These are phyloP conservation scores for Dione juno DNA, from an alignment of 2,888 invertebrate species.

Conservation along the genomic window DNA sequence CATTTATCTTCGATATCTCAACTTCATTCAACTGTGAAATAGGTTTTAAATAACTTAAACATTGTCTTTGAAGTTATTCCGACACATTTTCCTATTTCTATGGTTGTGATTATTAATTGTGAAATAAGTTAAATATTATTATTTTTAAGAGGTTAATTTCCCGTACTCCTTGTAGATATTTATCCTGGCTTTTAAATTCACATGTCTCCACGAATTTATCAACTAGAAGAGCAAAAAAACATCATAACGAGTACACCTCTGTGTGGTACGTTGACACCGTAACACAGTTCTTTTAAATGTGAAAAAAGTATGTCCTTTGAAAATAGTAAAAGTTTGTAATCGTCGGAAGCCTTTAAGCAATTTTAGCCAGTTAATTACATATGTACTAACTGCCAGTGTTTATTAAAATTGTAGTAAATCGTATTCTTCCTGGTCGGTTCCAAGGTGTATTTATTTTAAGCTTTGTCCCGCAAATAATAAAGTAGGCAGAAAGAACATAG, in stretches of 20 bases:
- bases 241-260: not conserved
- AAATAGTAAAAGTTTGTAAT: not conserved
- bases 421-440: not conserved
- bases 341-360: not conserved
- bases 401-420: not conserved
- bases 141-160: no score
- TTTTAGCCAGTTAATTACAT: not conserved
- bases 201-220: not conserved
- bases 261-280: constrained; percentile 3
- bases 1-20: constrained; percentile 39
- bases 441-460: not conserved
- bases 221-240: constrained; percentile 2
- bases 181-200: not conserved
- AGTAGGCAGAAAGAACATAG: no score
- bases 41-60: constrained; percentile 40
- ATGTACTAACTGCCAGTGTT: not conserved
- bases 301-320: constrained; percentile 5
- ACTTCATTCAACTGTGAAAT: constrained; percentile 37
- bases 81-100: constrained; percentile 8
- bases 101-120: not conserved
- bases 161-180: no score
- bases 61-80: constrained; percentile 25
- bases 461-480: no score
- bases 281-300: constrained; percentile 16
- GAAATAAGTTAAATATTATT: not conserved